phyloP scores from a whole-genome alignment of 1,140 invertebrate species.

The Zaprionus davidi region DNA sequence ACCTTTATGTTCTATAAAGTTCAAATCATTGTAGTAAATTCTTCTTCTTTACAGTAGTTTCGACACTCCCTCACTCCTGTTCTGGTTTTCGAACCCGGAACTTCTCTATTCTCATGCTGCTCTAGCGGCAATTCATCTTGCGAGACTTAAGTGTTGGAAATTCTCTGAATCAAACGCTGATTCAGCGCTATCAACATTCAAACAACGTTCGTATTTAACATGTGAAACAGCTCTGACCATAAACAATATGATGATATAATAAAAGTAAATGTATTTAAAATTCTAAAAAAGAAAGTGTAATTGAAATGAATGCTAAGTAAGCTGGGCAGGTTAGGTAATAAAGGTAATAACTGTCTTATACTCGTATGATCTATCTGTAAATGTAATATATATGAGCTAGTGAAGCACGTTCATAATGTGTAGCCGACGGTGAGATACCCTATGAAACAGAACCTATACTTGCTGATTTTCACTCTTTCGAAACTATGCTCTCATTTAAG shows the following conservation, averaged over 20 bases:
- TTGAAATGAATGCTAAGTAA: background rate
- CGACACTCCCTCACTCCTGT: background rate
- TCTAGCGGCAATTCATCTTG: background rate
- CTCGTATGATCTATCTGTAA: background rate
- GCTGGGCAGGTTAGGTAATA: background rate
- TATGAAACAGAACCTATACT: no score
- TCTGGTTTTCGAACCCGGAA: slow-evolving; percentile 6
- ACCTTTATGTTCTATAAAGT: no score
- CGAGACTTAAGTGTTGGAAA: background rate
- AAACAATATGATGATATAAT: background rate
- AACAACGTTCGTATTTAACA: background rate
- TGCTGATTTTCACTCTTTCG: no score
- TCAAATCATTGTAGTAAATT: no score
- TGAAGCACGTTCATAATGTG: no score
- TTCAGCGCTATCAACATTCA: background rate
- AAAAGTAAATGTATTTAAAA: background rate
- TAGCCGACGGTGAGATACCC: no score
- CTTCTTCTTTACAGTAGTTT: no score
- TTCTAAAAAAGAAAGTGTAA: slow-evolving; percentile 6
- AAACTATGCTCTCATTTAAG: no score
- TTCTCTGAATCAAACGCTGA: background rate
- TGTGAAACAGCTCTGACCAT: background rate
- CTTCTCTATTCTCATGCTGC: background rate
- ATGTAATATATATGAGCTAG: no score
- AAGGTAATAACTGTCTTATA: background rate